phyloP scores from a whole-genome alignment of 2,797 vertebrate species.

The Molossus molossus region DNA sequence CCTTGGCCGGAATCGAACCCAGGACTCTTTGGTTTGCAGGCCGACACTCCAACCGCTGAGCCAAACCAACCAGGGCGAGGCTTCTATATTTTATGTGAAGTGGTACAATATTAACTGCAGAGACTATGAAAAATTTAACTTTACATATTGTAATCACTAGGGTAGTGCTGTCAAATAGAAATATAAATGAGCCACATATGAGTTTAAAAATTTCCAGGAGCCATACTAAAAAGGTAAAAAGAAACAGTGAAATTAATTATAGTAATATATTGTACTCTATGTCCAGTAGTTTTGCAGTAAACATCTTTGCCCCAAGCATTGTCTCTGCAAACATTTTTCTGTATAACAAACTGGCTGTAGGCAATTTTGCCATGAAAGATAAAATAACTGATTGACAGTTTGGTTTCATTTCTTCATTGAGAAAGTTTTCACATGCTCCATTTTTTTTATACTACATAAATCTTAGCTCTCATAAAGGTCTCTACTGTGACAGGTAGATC shows the following conservation, averaged over 20 bases:
- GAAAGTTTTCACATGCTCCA: background rate
- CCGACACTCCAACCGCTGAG: no score
- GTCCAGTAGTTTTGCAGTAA: background rate
- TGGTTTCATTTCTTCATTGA: background rate
- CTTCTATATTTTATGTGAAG: background rate
- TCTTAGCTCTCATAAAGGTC: background rate
- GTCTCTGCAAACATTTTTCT: background rate
- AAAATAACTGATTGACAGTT: background rate
- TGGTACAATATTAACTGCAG: background rate
- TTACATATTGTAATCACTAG: background rate
- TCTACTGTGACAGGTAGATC: background rate
- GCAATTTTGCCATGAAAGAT: background rate
- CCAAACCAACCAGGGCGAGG: no score
- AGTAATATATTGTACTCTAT: background rate
- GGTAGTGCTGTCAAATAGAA: background rate
- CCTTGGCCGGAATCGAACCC: no score
- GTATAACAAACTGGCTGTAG: background rate
- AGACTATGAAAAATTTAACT: background rate
- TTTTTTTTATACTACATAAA: background rate
- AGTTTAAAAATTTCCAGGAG: background rate
- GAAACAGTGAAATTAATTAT: slow-evolving; percentile 31
- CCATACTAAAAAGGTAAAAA: background rate
- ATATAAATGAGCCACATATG: background rate
- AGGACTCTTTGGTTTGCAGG: no score
- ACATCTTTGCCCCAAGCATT: background rate